Percentiles rank a stretch among this genome's conserved stretches.
These are phyloP conservation scores for Aleiodes leptofemur DNA, from an alignment of 2,888 invertebrate genomes.

Conservation along the genomic window DNA sequence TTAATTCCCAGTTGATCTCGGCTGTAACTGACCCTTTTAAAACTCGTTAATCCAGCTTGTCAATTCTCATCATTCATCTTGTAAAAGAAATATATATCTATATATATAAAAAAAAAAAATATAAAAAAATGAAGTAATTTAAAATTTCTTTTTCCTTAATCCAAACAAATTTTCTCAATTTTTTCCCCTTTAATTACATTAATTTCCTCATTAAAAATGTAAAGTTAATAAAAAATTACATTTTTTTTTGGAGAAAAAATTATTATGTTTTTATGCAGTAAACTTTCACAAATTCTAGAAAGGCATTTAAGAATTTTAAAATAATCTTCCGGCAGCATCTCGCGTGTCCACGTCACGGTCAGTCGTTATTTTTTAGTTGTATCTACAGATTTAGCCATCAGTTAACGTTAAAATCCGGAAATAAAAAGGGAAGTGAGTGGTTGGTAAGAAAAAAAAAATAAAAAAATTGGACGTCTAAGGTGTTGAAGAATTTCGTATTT, in stretches of 20 bases:
- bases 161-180: too few relatives aligned
- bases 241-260: constrained; percentile 14
- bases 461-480: background rate
- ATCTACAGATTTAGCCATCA: constrained; percentile 8
- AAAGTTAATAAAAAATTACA: background rate
- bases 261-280: background rate
- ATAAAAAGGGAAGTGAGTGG: background rate
- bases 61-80: too few relatives aligned
- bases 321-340: constrained; percentile 43
- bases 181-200: background rate
- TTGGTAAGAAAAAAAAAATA: background rate
- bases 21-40: too few relatives aligned
- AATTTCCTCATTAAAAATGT: background rate
- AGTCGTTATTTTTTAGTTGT: constrained; percentile 28
- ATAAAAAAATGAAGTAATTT: too few relatives aligned
- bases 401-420: constrained; percentile 19
- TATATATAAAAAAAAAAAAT: too few relatives aligned
- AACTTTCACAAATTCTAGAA: constrained; percentile 46
- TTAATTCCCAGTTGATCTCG: too few relatives aligned
- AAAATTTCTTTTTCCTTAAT: too few relatives aligned
- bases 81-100: too few relatives aligned
- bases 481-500: background rate
- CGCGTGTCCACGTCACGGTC: constrained; percentile 44
- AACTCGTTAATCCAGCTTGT: too few relatives aligned
- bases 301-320: constrained; percentile 4